Evolutionary conservation across 1,140 invertebrate genomes (phyloP).

Genomic region (Sycophaga agraensis): DNA sequence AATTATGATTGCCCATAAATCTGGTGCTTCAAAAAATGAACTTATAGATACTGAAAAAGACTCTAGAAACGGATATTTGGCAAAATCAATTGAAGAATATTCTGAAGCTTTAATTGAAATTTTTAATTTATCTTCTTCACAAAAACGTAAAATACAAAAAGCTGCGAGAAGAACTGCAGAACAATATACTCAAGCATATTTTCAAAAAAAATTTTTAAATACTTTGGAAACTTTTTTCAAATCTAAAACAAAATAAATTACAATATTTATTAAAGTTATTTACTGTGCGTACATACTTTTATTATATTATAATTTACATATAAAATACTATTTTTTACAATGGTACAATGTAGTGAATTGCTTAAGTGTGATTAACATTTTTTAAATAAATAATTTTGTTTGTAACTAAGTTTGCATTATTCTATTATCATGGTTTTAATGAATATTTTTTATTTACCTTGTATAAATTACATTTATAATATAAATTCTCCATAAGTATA

Average conservation of each 20-base stretch:
- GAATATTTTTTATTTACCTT: no score
- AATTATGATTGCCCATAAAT: conserved; percentile 91
- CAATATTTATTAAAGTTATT: no score
- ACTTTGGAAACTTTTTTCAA: background rate
- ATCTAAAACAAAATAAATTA: background rate
- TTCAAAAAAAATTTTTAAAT: conserved; percentile 18
- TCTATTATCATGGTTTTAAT: no score
- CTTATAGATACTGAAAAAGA: conserved; percentile 79
- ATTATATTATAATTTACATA: no score
- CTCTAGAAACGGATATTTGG: conserved; percentile 79
- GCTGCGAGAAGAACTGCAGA: conserved; percentile 18
- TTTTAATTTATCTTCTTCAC: background rate
- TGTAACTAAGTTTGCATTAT: no score
- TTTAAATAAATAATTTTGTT: no score
- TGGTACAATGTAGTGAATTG: no score
- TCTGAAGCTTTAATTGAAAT: conserved; percentile 56
- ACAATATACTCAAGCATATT: conserved; percentile 4
- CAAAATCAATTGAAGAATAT: conserved; percentile 79
- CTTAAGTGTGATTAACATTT: no score
- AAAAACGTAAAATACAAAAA: conserved; percentile 13
- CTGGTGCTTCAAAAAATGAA: conserved; percentile 89
- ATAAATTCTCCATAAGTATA: no score
- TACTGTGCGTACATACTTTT: no score
- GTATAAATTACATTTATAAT: no score
- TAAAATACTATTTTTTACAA: no score